Evolutionary conservation across 2,113 vertebrate species (phyloP), one percentile per base, ranked within the genome.

Genomic region (Myotis yumanensis): DNA sequence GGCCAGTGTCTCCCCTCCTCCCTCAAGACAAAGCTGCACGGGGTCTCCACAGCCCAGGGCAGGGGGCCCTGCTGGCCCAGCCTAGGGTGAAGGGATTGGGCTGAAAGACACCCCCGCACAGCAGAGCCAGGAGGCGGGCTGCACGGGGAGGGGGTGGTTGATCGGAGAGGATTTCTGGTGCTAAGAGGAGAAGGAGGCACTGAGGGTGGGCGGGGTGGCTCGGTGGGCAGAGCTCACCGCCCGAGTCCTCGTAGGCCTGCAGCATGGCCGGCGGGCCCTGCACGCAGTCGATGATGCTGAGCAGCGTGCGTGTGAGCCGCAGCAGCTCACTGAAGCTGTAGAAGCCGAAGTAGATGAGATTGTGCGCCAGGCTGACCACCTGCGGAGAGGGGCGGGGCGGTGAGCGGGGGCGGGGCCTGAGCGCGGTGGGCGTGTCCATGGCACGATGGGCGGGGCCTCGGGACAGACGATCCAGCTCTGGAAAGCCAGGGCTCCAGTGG

Each of bases 311-410:
- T 0, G 99, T 99, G 96, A 99, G 98, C 92, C 99, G 98, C 94
- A 99, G 98, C 81, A 99, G 98, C 98, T 99, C 99, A 14, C 99
- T 99, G 98, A 99, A 99, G 97, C 99, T 99, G 97, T 99, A 99
- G 99, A 99, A 99, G 77, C 99, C 99, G 95, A 99, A 99, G 98
- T 99, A 99, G 98, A 99, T 99, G 97, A 99, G 98, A 96, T 99
- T 99, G 97, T 99, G 98, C 37, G 99, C 99, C 95, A 99, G 98
- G 96, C 99, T 99, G 97, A 99, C 99, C 64, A 99, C 99, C 99
- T 99, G 97, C 5, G 66, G 81, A 59, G 59, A 93, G 46, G 52
- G 76, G 76, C 0, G 46, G 54, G 87, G n/a, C 0, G 10, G 59
- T 46, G 64, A 83, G 72, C 1, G 16, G 28, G 87, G 83, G 97